Base-by-base conservation (phyloP, 2,113 vertebrate genomes). In the Galeopterus variegatus region DNA sequence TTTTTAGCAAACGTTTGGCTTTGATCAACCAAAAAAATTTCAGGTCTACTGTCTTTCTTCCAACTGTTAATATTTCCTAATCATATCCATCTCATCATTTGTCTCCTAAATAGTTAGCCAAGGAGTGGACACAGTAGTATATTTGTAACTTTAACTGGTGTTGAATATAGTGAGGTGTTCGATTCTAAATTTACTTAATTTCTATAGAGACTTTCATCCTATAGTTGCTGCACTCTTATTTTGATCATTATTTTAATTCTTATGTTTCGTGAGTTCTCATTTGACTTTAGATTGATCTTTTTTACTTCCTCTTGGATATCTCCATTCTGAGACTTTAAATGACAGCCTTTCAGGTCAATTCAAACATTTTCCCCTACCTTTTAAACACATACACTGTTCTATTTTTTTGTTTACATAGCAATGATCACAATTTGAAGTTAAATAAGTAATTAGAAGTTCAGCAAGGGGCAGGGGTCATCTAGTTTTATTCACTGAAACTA, bases 271-370 rank as follows among this genome's bases (percentile, higher is more conserved):
- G 15, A 80, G 8, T 77, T 90, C 36, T 56, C 26, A 26, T 76
- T 69, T 54, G 52, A 65, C 50, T 93, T 90, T 36, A 52, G 36
- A 24, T 24, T 67, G n/a, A 24, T 45, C 64, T 52, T 87, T 85
- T 81, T 52, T 45, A 45, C 26, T 72, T 45, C 15, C 18, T 87
- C 21, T 75, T 91, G 31, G 21, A 36, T 56, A 58, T 76, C 17
- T 96, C n/a, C 8, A 13, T 93, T 94, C 95, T 45, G 45, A 94
- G 83, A 90, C 31, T 82, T 95, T 79, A 82, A 48, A 21, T 81
- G 48, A 3, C 5, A 48, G 23, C 23, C 54, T 14, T 84, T 80
- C 26, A 88, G 19, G 23, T 69, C 48, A 82, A 9, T 93, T 52
- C 33, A 83, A 65, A 31, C 69, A 12, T n/a, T 33, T 70, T 75